phyloP scores from a whole-genome alignment of 2,888 invertebrate species.

The Achlya flavicornis region DNA sequence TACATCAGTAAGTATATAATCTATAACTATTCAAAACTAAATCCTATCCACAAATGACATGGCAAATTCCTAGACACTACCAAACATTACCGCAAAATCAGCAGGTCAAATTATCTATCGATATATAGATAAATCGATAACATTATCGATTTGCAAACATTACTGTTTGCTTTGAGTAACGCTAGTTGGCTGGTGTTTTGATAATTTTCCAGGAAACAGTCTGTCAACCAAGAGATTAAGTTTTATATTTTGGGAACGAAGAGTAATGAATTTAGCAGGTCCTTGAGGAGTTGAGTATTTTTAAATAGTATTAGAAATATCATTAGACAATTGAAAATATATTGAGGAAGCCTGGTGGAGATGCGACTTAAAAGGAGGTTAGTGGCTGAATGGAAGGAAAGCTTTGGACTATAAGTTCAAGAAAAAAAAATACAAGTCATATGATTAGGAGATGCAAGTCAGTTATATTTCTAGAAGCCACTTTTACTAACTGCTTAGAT shows the following conservation, averaged over 20 bases:
- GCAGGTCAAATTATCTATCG: conserved; percentile 25
- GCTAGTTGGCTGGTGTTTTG: conserved; percentile 11
- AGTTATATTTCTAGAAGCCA: too few species aligned
- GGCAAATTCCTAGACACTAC: background rate
- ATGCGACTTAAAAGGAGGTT: too few species aligned
- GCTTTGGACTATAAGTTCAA: too few species aligned
- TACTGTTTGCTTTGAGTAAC: conserved; percentile 14
- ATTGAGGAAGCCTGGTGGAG: too few species aligned
- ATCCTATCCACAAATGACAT: background rate
- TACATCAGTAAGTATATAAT: too few species aligned
- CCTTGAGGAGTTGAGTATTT: background rate
- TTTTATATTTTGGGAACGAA: background rate
- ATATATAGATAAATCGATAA: conserved; percentile 28
- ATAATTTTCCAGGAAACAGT: conserved; percentile 11
- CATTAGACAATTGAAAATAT: too few species aligned
- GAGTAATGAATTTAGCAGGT: too few species aligned
- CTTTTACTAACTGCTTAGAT: too few species aligned
- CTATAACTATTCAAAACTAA: background rate
- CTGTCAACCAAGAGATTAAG: conserved; percentile 9
- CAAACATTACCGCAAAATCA: conserved; percentile 19
- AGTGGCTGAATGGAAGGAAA: too few species aligned
- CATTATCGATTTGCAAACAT: conserved; percentile 34
- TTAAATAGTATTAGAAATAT: background rate
- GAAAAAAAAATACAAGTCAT: too few species aligned
- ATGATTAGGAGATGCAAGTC: too few species aligned